Base-by-base conservation (phyloP, 2,888 invertebrate genomes). In the Melanostoma scalare region DNA sequence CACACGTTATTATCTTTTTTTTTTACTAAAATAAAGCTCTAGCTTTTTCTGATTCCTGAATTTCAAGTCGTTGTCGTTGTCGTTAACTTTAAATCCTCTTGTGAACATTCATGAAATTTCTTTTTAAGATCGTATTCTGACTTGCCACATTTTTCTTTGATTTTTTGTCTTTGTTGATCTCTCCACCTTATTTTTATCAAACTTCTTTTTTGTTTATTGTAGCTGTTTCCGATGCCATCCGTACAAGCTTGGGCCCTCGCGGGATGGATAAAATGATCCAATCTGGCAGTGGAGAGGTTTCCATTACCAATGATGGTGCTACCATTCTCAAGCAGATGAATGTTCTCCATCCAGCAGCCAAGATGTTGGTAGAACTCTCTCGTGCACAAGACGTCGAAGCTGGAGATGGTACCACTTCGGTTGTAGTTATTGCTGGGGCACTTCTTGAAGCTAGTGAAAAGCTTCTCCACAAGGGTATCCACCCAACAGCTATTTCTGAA, bases 231-330 rank as follows among this genome's bases (percentile, higher is more conserved):
- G 98, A 99, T 97, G 99, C 99, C 9, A 97, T 99, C 89, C 95
- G 99, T 82, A 99, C 99, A 9, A 99, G 99, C 92, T 93, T 99
- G 92, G 99, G 99, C 3, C 99, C 99, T 30, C 94, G 97, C 87
- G 99, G 99, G 85, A 99, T 99, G 99, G 99, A 99, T 90, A 99
- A 99, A 94, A 99, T 99, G 99, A 99, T 99, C 88, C 99, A 99
- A 93, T 93, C 97, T 42, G 95, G 95, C 42, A 98, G 97, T 92
- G 99, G 99, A 5, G 99, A 99, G 93, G 99, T 99, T 0, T 99
- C 99, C 2, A 99, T 99, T 85, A 99, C 99, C 68, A 99, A 99
- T 92, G 99, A 99, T 93, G 99, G 99, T 74, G 99, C 99, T 42
- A 99, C 99, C 42, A 99, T 99, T 92, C 92, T 99, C 79, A 99